Evolutionary conservation across 2,888 invertebrate genomes (phyloP).

Genomic region (Eremobia ochroleuca): DNA sequence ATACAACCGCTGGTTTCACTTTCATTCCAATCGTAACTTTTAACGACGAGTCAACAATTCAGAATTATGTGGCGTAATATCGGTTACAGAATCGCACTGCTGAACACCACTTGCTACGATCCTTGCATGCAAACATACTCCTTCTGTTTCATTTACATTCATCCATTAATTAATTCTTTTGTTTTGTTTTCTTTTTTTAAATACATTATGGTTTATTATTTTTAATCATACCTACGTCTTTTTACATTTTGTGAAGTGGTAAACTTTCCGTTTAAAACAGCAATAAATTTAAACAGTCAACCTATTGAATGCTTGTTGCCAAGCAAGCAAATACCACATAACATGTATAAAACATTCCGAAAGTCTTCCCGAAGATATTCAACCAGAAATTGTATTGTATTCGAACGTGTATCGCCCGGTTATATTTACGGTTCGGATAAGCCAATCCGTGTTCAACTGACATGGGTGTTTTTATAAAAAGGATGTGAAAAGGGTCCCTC

Average conservation of each 20-base stretch:
- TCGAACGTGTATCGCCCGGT: slow-evolving; percentile 32
- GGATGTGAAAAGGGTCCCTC: slow-evolving; percentile 67
- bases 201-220: too few relatives aligned
- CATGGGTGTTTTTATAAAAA: slow-evolving; percentile 60
- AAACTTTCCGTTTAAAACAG: not conserved
- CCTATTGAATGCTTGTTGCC: not conserved
- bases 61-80: slow-evolving; percentile 54
- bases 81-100: too few relatives aligned
- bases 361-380: slow-evolving; percentile 34
- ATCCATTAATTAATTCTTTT: too few relatives aligned
- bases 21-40: slow-evolving; percentile 38
- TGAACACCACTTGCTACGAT: not conserved
- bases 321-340: slow-evolving; percentile 7
- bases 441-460: slow-evolving; percentile 59
- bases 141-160: not conserved
- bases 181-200: too few relatives aligned
- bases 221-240: not conserved
- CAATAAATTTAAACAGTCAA: not conserved
- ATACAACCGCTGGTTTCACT: slow-evolving; percentile 4
- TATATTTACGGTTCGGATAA: slow-evolving; percentile 60
- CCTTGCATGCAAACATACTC: not conserved
- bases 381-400: slow-evolving; percentile 49
- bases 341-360: slow-evolving; percentile 1
- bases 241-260: not conserved
- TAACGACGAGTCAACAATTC: slow-evolving; percentile 37